Evolutionary conservation across 2,888 invertebrate genomes (phyloP), one percentile per base, ranked within the genome.

Genomic region (Oithona nana): DNA sequence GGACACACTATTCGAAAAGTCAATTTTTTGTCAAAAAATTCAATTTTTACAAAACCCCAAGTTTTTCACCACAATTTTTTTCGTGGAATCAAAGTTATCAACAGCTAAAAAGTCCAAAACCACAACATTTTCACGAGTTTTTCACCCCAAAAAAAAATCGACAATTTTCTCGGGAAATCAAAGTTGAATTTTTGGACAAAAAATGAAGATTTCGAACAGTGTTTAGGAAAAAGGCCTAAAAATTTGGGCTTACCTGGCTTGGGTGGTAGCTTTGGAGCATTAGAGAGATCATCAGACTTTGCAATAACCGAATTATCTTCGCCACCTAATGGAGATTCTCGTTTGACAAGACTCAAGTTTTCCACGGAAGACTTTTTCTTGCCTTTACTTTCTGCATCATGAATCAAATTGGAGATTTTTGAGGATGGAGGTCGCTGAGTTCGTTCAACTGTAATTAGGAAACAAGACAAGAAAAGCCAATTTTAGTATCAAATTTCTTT

Each of bases 241-340:
- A 52, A 52, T 52, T 24, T 2, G 28, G 11, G 66, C 73, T 74
- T 71, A 83, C 83, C 79, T 69, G 86, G 86, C 76, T 87, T 87
- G 24, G 85, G 84, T 66, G 86, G 86, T 66, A 87, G 74, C 64
- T 77, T 75, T 3, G 85, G 84, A 67, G 81, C 80, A 57, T 54
- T 54, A 26, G 24, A 16, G 54, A 54, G 24, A 54, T 54, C 26
- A 24, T 54, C 26, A 11, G 54, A 54, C 13, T 26, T 54, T 26
- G 20, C 26, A 22, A 49, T n/a, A 26, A 16, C 26, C 3, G 54
- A 26, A 20, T 24, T 54, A 13, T 20, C 22, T 11, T 54, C 54
- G 22, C 54, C 26, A 16, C 54, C 54, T 2, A 54, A 11, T 20
- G 54, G 54, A 54, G 54, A 54, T 54, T 54, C 24, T 3, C 54